Base-by-base conservation (phyloP, 2,797 vertebrate genomes). In the Spinus olivaceus region DNA sequence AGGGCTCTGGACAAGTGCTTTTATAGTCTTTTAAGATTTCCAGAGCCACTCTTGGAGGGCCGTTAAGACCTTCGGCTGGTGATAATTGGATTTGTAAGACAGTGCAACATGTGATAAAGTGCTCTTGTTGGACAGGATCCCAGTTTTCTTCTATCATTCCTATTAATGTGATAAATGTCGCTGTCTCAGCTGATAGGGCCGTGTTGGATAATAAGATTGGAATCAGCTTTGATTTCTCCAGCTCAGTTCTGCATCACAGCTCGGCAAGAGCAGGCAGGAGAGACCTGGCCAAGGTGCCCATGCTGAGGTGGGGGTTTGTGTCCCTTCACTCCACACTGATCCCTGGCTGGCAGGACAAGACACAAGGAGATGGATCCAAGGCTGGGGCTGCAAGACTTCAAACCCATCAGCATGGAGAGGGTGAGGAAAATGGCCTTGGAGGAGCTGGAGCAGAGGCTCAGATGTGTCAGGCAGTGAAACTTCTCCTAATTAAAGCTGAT, bases 161-260 rank as follows among this genome's bases (percentile, higher is more conserved):
- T 97, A 98, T 98, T 98, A 98, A 98, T 97, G 97, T 98, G 98
- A 98, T 98, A 98, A 98, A 98, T 97, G 97, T 97, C 86, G 83
- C 97, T 98, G 97, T 97, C 97, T 97, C 95, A 87, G 97, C 96
- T 97, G 97, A 98, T 98, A 97, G 97, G 97, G 41, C 97, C 86
- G 70, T 96, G 96, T 97, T 97, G 97, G 97, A 96, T 98, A 98
- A 98, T 98, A 96, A 98, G 96, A 97, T 97, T 97, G 96, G 96
- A 97, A 97, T 97, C 97, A 95, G 90, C 95, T 97, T 96, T 96
- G 96, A 97, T 96, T 97, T 94, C 94, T 95, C 95, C 59, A 78
- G 92, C 77, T 95, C 94, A 60, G 70, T 94, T 97, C 86, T 88
- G 66, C 78, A 60, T 87, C 71, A n/a, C 6, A 32, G 82, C 95